phyloP scores from a whole-genome alignment of 2,797 vertebrate species.

The Macroramphosus scolopax region DNA sequence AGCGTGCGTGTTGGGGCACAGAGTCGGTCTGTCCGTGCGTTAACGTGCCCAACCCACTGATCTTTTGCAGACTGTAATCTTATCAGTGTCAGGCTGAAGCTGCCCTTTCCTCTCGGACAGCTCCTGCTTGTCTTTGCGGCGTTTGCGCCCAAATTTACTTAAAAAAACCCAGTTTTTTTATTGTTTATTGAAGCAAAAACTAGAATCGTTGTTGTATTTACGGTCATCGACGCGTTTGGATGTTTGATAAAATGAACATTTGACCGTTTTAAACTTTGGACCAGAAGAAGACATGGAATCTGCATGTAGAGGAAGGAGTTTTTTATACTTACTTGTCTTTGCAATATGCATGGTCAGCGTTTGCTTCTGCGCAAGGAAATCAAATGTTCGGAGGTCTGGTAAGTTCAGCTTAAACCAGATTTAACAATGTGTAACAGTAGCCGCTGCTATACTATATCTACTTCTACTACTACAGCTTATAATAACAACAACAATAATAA shows the following conservation, averaged over 20 bases:
- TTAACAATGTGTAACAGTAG: neutral
- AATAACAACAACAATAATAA: neutral
- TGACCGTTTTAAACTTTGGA: constrained; percentile 46
- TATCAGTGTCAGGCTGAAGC: constrained; percentile 64
- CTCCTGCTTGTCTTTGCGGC: constrained; percentile 30
- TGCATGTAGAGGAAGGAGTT: constrained; percentile 48
- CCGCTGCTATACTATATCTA: too few relatives aligned
- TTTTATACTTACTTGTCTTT: constrained; percentile 64
- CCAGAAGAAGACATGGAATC: constrained; percentile 75
- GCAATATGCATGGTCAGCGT: constrained; percentile 54
- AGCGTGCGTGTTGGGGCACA: constrained; percentile 17
- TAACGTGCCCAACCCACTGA: constrained; percentile 60
- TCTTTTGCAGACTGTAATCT: constrained; percentile 74
- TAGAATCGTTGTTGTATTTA: constrained; percentile 2
- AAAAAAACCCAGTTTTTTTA: constrained; percentile 8
- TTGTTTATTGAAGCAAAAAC: constrained; percentile 8
- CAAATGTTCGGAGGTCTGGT: constrained; percentile 73
- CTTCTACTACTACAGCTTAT: too few relatives aligned
- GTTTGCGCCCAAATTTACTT: constrained; percentile 27
- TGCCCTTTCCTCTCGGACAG: constrained; percentile 48
- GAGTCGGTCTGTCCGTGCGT: constrained; percentile 19
- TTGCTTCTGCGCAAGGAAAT: constrained; percentile 62
- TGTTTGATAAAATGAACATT: constrained; percentile 53
- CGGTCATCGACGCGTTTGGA: constrained; percentile 13
- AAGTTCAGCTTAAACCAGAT: constrained; percentile 42